phyloP scores from a whole-genome alignment of 2,113 vertebrate species.

The Jacana jacana region DNA sequence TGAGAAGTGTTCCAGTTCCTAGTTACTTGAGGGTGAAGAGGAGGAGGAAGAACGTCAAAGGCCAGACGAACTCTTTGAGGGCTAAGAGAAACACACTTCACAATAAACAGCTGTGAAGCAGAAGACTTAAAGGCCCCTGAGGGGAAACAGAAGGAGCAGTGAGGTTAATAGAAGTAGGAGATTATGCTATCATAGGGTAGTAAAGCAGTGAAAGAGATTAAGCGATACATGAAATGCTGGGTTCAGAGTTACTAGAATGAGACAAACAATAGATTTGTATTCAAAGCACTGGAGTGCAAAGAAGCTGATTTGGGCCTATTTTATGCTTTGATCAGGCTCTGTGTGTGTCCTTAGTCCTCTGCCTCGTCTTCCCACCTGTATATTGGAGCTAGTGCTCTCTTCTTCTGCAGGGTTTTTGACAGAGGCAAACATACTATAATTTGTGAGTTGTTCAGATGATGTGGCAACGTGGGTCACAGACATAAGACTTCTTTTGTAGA shows the following conservation, averaged over 20 bases:
- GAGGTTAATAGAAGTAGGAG: background rate
- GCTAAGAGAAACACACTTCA: background rate
- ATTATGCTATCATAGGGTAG: background rate
- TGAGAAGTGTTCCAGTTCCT: slow-evolving; percentile 3
- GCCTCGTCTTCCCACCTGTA: background rate
- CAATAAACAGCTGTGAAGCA: background rate
- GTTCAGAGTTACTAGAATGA: background rate
- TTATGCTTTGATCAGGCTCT: background rate
- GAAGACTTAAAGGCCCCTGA: background rate
- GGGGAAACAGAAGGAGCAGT: background rate
- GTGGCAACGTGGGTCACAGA: background rate
- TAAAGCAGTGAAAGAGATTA: background rate
- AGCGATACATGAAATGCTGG: background rate
- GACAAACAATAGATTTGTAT: background rate
- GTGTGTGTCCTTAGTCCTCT: background rate
- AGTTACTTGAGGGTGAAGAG: background rate
- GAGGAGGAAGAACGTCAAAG: background rate
- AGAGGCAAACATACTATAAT: background rate
- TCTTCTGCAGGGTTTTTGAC: background rate
- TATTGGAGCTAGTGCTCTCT: background rate
- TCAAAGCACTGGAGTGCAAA: background rate
- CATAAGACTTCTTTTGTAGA: background rate
- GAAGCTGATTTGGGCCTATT: background rate
- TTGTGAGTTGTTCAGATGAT: background rate
- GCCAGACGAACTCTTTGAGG: background rate